Percentiles rank a stretch among this genome's conserved stretches.
Conservation (phyloP, 2,797 vertebrate species). For the Salarias fasciatus region DNA sequence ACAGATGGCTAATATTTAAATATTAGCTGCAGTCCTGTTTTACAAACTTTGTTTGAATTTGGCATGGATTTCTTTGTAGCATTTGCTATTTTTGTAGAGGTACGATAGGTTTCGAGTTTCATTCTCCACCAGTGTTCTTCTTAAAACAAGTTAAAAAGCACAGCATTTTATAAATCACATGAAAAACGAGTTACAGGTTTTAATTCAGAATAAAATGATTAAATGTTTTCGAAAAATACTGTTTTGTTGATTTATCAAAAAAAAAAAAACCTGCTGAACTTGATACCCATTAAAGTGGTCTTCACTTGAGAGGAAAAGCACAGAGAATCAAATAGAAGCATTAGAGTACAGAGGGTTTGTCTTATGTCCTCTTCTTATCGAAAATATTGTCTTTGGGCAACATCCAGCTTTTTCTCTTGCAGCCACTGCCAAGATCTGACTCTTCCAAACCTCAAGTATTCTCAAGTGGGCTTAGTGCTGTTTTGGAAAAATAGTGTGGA, state of each 20-base stretch:
- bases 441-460: slow-evolving; percentile 74
- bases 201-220: slow-evolving; percentile 35
- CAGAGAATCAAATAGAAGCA: slow-evolving; percentile 66
- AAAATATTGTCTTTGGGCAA: slow-evolving; percentile 79
- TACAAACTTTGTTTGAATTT: slow-evolving; percentile 7
- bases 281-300: slow-evolving; percentile 50
- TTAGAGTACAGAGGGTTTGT: slow-evolving; percentile 70
- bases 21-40: slow-evolving; percentile 2
- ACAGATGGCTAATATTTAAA: slow-evolving; percentile 12
- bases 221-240: slow-evolving; percentile 28
- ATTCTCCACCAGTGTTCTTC: slow-evolving; percentile 19
- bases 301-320: slow-evolving; percentile 51
- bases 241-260: slow-evolving; percentile 54
- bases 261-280: slow-evolving; percentile 58
- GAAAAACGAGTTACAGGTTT: slow-evolving; percentile 29
- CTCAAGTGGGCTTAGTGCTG: slow-evolving; percentile 67
- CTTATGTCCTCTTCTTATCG: slow-evolving; percentile 61
- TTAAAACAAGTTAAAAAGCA: slow-evolving; percentile 26
- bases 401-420: slow-evolving; percentile 66
- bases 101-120: slow-evolving; percentile 7
- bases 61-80: background rate
- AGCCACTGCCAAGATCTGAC: slow-evolving; percentile 68
- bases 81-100: background rate
- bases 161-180: slow-evolving; percentile 21
- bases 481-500: slow-evolving; percentile 67